Base-by-base conservation (phyloP, 2,888 invertebrate species). In the Eugnorisma glareosa region DNA sequence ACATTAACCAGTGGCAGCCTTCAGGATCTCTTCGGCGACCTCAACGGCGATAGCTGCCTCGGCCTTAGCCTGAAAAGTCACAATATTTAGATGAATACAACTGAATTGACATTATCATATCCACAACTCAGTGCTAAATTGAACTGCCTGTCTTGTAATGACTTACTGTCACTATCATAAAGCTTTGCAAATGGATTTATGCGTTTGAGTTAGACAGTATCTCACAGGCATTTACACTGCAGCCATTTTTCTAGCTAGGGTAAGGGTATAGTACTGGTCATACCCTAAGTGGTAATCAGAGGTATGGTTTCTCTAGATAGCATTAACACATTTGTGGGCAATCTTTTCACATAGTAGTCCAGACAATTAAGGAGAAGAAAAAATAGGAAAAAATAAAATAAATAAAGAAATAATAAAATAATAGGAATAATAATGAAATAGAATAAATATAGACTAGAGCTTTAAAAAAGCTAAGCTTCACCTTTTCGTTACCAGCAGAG, bases 41-140 rank as follows among this genome's bases (percentile, higher is more conserved):
- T 99, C 99, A 15, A 99, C 97, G 57, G 99, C 99, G 91, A 99
- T 99, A 83, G 98, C 98, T 72, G 99, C 99, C 97, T 99, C 99
- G 28, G 99, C 99, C 94, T 97, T 97, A 67, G 97, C 98, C 98
- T 98, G 92, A 13, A 97, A 95, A 75, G 78, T 73, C 31, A 76
- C 37, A 71, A 77, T 45, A 45, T 72, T 8, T 13, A 28, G 24
- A 28, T 59, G 11, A 71, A 71, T 51, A 77, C 18, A 61, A 35
- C 35, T 35, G 40, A 40, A 35, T 35, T 11, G 48, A 76, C 24
- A 61, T 77, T 40, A 68, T 18, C 31, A 61, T n/a, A 45, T 35
- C 15, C 15, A 40, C 35, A 37, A 31, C 24, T 24, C 28, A 59
- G 13, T 18, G 1, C 4, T 21, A 57, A 43, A 72, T 45, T 13